A percentile compares a stretch with the other conserved stretches of the same genome.
Evolutionary conservation across 1,140 invertebrate species (phyloP).

Genomic region (Goniozus legneri): DNA sequence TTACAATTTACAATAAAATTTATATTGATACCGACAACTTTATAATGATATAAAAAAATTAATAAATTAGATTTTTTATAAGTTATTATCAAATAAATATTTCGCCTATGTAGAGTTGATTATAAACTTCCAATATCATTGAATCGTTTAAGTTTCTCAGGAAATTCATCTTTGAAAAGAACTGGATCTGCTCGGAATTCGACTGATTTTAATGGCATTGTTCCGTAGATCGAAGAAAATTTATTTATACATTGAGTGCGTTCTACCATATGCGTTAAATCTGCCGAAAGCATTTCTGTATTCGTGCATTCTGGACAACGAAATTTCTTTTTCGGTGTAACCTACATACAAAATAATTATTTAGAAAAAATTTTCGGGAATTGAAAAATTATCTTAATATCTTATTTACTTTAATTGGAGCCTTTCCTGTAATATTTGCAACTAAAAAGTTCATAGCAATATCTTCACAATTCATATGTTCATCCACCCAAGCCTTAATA

Average conservation of each 20-base stretch:
- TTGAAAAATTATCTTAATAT: not conserved
- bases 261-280: conserved; percentile 89
- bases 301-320: conserved; percentile 94
- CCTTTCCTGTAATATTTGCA: conserved; percentile 85
- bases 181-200: conserved; percentile 95
- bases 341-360: conserved; percentile 54
- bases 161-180: conserved; percentile 85
- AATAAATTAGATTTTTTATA: no score
- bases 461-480: conserved; percentile 93
- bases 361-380: no score
- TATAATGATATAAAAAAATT: no score
- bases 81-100: no score
- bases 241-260: conserved; percentile 88
- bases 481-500: conserved; percentile 82
- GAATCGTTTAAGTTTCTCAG: conserved; percentile 83
- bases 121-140: conserved; percentile 88
- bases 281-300: conserved; percentile 90
- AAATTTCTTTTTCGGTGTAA: conserved; percentile 97
- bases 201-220: conserved; percentile 83
- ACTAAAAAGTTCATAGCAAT: conserved; percentile 94
- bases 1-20: no score
- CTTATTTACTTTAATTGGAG: conserved; percentile 80
- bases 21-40: no score
- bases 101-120: no score
- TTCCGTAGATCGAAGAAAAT: conserved; percentile 79